Conservation (phyloP, 1,140 invertebrate species). For the fruit fly (Drosophila melanogaster) region DNA sequence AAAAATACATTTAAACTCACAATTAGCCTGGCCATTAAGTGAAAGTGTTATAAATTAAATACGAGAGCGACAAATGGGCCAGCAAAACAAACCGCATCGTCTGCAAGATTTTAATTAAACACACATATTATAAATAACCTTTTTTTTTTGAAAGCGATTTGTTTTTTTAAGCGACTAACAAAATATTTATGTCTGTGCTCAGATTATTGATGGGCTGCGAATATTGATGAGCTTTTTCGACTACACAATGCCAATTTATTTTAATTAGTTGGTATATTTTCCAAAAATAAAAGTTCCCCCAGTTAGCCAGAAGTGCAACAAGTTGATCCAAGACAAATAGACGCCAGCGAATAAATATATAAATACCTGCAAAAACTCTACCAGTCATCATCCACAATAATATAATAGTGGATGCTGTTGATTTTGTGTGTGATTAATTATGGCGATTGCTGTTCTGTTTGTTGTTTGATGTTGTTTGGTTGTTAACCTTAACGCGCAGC, state of each 20-base stretch:
- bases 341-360: conserved; percentile 12
- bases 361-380: conserved; percentile 38
- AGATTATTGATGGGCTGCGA: conserved; percentile 44
- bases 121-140: conserved; percentile 45
- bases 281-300: conserved; percentile 51
- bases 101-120: conserved; percentile 39
- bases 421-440: conserved; percentile 77
- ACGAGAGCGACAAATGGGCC: conserved; percentile 26
- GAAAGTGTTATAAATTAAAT: conserved; percentile 78
- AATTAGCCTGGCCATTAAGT: conserved; percentile 72
- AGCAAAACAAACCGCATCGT: neutral
- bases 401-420: conserved; percentile 63
- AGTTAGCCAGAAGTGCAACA: conserved; percentile 39
- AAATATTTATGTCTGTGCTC: conserved; percentile 37
- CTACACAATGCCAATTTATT: conserved; percentile 62
- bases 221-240: conserved; percentile 67
- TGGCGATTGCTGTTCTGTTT: conserved; percentile 55
- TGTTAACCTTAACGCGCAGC: conserved; percentile 72
- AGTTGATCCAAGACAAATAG: conserved; percentile 41
- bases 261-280: conserved; percentile 76
- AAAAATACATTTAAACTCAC: conserved; percentile 48
- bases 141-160: conserved; percentile 42
- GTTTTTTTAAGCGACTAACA: conserved; percentile 17
- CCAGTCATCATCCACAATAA: conserved; percentile 60
- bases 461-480: conserved; percentile 60